Conservation (phyloP, 2,888 invertebrate genomes). For the Troides oblongomaculatus region DNA sequence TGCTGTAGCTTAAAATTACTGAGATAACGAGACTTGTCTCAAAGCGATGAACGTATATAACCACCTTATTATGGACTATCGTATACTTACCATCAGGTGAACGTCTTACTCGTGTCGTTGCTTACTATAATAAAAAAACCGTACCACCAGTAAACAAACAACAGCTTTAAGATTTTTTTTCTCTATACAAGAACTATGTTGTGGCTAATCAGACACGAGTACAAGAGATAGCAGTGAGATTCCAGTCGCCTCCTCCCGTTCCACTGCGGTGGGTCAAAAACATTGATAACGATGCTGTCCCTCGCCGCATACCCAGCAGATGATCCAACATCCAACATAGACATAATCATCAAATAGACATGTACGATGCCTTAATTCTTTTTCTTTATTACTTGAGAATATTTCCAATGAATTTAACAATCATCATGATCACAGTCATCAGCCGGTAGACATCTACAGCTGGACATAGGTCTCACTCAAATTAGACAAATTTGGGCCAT, state of each 20-base stretch:
- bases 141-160: conserved; percentile 16
- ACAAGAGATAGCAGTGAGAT: neutral
- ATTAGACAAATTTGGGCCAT: too few species aligned
- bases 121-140: neutral
- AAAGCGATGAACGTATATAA: too few species aligned
- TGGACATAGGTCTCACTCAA: too few species aligned
- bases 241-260: conserved; percentile 41
- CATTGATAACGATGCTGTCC: conserved; percentile 45
- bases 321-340: conserved; percentile 67
- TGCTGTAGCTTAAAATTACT: too few species aligned
- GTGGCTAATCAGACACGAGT: conserved; percentile 10
- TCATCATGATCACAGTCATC: too few species aligned
- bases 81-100: too few species aligned
- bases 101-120: too few species aligned
- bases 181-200: neutral
- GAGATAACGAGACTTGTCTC: too few species aligned
- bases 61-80: too few species aligned
- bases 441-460: too few species aligned
- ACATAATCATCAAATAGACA: conserved; percentile 37
- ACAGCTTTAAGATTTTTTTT: neutral
- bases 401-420: too few species aligned
- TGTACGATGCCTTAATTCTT: neutral
- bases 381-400: too few species aligned
- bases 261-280: conserved; percentile 39
- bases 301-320: conserved; percentile 59